Base-by-base conservation (phyloP, 2,113 vertebrate genomes). In the Phoxinus phoxinus region DNA sequence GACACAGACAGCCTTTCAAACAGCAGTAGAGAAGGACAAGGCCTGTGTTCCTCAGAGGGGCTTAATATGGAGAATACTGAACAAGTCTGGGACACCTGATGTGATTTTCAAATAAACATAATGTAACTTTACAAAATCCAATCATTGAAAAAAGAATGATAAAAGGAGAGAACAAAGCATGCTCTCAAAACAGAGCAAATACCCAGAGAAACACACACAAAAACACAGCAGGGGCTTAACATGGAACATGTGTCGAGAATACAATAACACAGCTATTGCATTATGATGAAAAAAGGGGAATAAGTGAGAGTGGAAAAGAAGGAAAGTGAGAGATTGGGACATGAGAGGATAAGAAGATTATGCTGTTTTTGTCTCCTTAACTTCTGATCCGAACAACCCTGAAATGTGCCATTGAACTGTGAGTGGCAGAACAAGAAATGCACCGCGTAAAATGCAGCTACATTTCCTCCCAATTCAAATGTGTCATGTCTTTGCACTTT, bases 1-100 rank as follows among this genome's bases (percentile, higher is more conserved):
- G 71, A 73, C 71, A n/a, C 23, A 73, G 71, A 73, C 71, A n/a
- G 37, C 11, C 71, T 44, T n/a, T 73, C 37, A 44, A 73, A 23
- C 32, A 37, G 19, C 32, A 37, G 67, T 44, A 46, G 37, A 73
- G 23, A 73, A 73, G 11, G 71, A 73, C 71, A 25, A 46, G 37
- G 21, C 23, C 71, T 25, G 19, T 71, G 25, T 73, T 73, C 37
- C 41, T 46, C 71, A 46, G 5, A 73, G 71, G 37, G 41, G 11
- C n/a, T 73, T 46, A 73, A 73, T 15, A 73, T 25, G 69, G 69
- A 46, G 23, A 46, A 73, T 25, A 46, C 37, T 73, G 21, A 73
- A 73, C 25, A 41, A 46, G 67, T 71, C 35, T 23, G 19, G 19
- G 32, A 46, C 15, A 46, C 41, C 71, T 73, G 41, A 46, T 73